These are phyloP conservation scores for Hormiphora californensis DNA, from an alignment of 37 sponge, comb jelly and placozoan species.

Conservation along the genomic window DNA sequence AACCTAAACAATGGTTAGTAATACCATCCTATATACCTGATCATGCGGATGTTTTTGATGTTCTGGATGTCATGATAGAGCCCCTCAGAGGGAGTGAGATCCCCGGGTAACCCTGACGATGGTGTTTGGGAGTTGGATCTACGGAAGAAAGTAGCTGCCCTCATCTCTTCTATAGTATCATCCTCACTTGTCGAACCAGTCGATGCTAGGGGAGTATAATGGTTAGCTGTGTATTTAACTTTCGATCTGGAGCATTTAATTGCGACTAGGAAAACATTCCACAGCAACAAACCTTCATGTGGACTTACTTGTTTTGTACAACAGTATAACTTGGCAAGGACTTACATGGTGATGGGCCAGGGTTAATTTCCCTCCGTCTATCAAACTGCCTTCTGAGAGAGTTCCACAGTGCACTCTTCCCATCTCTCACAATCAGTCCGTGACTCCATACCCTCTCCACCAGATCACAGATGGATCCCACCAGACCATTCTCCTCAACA, in stretches of 20 bases:
- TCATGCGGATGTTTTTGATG: conserved; percentile 38
- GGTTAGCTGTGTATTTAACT: not conserved
- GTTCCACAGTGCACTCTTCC: conserved; percentile 49
- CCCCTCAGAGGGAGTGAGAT: not conserved
- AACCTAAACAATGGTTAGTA: too few species aligned
- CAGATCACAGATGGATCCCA: conserved; percentile 83
- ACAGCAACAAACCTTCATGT: not conserved
- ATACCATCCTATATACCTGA: too few species aligned
- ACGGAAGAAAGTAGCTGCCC: not conserved
- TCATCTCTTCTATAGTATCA: not conserved
- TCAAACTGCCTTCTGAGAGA: not conserved
- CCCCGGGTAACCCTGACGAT: not conserved
- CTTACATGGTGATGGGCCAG: conserved; percentile 11
- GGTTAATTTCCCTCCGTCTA: not conserved
- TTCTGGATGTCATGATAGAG: conserved; percentile 45
- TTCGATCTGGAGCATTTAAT: not conserved
- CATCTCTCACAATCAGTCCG: conserved; percentile 74
- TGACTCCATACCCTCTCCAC: conserved; percentile 94
- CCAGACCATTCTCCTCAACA: conserved; percentile 92
- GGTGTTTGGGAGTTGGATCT: not conserved
- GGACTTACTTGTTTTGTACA: not conserved
- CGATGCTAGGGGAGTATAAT: not conserved
- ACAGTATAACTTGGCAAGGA: not conserved
- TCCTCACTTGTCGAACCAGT: conserved; percentile 50
- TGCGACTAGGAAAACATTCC: not conserved